A percentile compares a stretch with the other conserved stretches of the same genome.
phyloP scores from a whole-genome alignment of 2,797 vertebrate species.

The Tapirus indicus region DNA sequence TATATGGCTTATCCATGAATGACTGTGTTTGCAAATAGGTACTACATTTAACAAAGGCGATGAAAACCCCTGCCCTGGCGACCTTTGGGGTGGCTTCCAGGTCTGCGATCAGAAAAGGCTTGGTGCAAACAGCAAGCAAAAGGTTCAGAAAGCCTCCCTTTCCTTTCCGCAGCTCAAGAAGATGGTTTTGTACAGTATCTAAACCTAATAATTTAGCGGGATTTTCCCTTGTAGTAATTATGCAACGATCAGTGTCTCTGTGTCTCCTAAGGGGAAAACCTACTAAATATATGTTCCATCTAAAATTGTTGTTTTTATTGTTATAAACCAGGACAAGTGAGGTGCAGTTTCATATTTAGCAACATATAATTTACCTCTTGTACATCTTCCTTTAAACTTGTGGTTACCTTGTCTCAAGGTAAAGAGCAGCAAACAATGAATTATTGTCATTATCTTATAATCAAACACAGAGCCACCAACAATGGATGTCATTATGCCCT shows the following conservation, averaged over 20 bases:
- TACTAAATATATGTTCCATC: constrained; percentile 77
- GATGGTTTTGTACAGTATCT: background rate
- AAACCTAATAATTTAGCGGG: constrained; percentile 72
- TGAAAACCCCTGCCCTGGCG: too few relatives aligned
- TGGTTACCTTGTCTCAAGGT: constrained; percentile 83
- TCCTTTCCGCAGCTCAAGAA: background rate
- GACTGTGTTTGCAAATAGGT: background rate
- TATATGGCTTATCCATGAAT: fast-evolving
- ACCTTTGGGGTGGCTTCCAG: background rate
- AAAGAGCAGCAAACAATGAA: constrained; percentile 76
- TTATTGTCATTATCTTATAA: constrained; percentile 82
- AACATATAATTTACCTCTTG: constrained; percentile 82
- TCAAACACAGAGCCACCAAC: constrained; percentile 25
- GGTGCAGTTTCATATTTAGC: constrained; percentile 77
- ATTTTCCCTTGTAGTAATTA: constrained; percentile 76
- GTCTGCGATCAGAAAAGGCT: background rate
- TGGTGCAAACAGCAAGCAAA: background rate
- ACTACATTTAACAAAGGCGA: background rate
- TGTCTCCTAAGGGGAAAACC: constrained; percentile 55
- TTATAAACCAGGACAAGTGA: constrained; percentile 72
- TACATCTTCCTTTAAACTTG: constrained; percentile 77
- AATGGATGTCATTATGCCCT: constrained; percentile 57
- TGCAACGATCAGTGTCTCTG: constrained; percentile 68
- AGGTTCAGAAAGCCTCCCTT: background rate
- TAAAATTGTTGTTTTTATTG: constrained; percentile 81